Evolutionary conservation across 1,140 invertebrate genomes (phyloP).

Genomic region (Lepidurus packardi): DNA sequence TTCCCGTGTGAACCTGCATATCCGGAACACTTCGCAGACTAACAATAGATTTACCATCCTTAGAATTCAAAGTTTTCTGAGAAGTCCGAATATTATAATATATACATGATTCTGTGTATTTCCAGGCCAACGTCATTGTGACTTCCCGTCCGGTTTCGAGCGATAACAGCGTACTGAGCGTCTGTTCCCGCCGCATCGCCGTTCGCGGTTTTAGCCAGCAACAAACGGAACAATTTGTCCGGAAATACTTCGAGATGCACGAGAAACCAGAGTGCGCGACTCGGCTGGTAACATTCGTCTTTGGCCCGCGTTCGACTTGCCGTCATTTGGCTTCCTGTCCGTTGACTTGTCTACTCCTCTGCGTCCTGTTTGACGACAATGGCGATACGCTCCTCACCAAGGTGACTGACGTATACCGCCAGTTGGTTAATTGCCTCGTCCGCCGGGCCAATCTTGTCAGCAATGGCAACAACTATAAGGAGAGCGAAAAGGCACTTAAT

Average conservation of each 20-base stretch:
- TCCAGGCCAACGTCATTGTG: constrained; percentile 37
- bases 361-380: constrained; percentile 39
- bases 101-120: neutral
- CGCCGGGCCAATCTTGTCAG: constrained; percentile 2
- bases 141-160: constrained; percentile 37
- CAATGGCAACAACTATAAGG: constrained; percentile 11
- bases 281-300: constrained; percentile 34
- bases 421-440: constrained; percentile 33
- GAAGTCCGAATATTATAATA: too few relatives aligned
- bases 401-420: constrained; percentile 34
- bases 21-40: too few relatives aligned
- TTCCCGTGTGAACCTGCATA: too few relatives aligned
- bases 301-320: constrained; percentile 36
- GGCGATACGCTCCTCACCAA: constrained; percentile 31
- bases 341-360: constrained; percentile 39
- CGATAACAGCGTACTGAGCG: constrained; percentile 37
- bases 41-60: too few relatives aligned
- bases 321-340: constrained; percentile 38
- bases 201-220: constrained; percentile 39
- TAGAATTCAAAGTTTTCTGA: too few relatives aligned
- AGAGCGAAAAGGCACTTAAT: constrained; percentile 36
- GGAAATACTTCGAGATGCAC: constrained; percentile 36
- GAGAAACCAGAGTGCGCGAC: constrained; percentile 36
- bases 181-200: constrained; percentile 35
- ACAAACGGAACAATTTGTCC: constrained; percentile 32